Base-by-base conservation (phyloP, 2,113 vertebrate genomes). In the Antidorcas marsupialis region DNA sequence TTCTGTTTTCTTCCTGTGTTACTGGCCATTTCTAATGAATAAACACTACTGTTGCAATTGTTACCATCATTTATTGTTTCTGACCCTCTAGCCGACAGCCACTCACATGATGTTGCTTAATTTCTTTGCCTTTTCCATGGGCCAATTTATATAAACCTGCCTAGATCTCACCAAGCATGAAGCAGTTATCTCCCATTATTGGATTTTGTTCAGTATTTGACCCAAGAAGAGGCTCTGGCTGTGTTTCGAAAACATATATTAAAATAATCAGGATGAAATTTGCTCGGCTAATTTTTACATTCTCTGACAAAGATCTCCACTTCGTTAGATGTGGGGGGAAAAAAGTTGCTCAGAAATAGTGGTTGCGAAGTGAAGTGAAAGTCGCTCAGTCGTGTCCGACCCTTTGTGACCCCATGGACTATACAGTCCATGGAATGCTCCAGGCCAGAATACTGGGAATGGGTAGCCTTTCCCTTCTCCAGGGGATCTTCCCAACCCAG, bases 151-250 rank as follows among this genome's bases (percentile, higher is more conserved):
- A 79, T 87, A 87, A 74, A 71, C 74, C 57, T 83, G 45, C n/a
- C 89, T 45, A 84, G 17, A 52, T 25, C 96, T 92, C 28, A 84
- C 27, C 47, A 91, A 87, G 84, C 86, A 1, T 74, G 39, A 84
- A 74, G 78, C 55, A 78, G 27, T 87, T 94, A 45, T 36, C 81
- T 96, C 45, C 67, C 33, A 50, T 91, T 55, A 84, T 94, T 89
- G 93, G 45, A 11, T 84, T 95, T 57, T 83, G 25, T 83, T 95
- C 43, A 89, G 39, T 96, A 94, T 94, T 95, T 92, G 45, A 79
- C 47, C 33, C 47, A 87, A 79, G 17, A 59, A 67, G 79, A 55
- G 86, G 43, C 33, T 78, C 8, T 95, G 84, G 43, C 50, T 96
- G 15, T 23, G 43, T 78, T 94, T 94, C 39, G 11, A 81, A 92